Evolutionary conservation across 2,888 invertebrate species (phyloP), one percentile per base, ranked within the genome.

Genomic region (Sinopyrophorus schimmeli): DNA sequence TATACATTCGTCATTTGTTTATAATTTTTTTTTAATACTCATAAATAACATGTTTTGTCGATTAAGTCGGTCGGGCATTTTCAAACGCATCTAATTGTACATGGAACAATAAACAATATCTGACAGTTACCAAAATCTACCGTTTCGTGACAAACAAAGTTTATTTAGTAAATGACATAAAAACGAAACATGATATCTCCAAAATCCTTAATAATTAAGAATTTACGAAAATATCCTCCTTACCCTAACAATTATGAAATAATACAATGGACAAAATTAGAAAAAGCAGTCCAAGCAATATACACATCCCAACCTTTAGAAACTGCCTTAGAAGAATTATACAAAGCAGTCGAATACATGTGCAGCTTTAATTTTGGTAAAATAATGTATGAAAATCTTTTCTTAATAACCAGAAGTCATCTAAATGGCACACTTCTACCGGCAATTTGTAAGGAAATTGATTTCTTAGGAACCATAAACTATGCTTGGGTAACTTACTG

Each of bases 301-400:
- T 46, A 58, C 3, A 56, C 48, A 24, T 58, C 54, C 2, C 30
- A 43, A 31, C 18, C 46, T 0, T 23, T 55, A 5, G 47, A 51
- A 24, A 86, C 88, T 70, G 90, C 92, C 3, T 78, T 93, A 49
- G 95, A 97, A 75, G 94, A 95, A 70, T 78, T 94, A 28, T 95
- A 93, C 74, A 89, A 92, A 74, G 91, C 90, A 17, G 96, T 97
- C 18, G 95, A 96, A 73, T 94, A 95, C 77, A 88, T 97, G 85
- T 95, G 95, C 75, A 91, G 88, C 66, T 89, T 92, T 74, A 91
- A 92, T 78, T 91, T 92, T 87, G 90, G 92, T 39, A 84, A 88
- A 7, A 84, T 86, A 56, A 77, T 95, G 6, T 95, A 95, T 72
- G 82, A 86, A 47, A 89, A 91, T 74, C 78, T 97, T 39, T 86